Evolutionary conservation across 1,140 invertebrate species (phyloP).

Genomic region (Periplaneta americana): DNA sequence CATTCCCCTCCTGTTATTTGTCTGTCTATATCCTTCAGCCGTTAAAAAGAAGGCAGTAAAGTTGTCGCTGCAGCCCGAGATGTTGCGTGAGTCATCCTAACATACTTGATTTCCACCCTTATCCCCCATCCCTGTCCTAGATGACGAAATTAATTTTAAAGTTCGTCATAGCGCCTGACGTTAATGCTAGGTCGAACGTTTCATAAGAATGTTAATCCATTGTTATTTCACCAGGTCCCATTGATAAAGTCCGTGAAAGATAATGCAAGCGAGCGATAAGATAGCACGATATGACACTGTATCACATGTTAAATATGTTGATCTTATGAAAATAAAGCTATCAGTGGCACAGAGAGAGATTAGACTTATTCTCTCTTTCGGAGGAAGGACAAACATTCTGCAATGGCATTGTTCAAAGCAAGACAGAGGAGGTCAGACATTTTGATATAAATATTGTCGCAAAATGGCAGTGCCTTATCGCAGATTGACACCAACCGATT

Average conservation of each 20-base stretch:
- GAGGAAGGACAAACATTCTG: too few relatives aligned
- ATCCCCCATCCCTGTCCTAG: too few relatives aligned
- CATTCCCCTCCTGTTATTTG: too few relatives aligned
- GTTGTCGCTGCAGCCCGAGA: too few relatives aligned
- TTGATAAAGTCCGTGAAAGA: not conserved
- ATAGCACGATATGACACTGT: not conserved
- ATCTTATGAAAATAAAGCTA: not conserved
- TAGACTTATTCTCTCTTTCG: not conserved
- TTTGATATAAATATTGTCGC: not conserved
- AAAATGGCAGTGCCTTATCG: not conserved
- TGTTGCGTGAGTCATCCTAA: too few relatives aligned
- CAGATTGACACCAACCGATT: not conserved
- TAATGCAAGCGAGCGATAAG: not conserved
- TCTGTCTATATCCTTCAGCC: too few relatives aligned
- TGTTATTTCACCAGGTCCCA: not conserved
- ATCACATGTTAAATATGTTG: not conserved
- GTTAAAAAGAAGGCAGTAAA: too few relatives aligned
- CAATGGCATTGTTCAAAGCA: not conserved
- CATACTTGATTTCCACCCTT: too few relatives aligned
- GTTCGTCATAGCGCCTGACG: too few relatives aligned
- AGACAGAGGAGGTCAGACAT: not conserved
- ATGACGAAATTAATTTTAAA: too few relatives aligned
- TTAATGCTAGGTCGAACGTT: too few relatives aligned
- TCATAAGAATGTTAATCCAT: not conserved
- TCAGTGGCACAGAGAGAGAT: not conserved